Percentiles rank a stretch among this genome's conserved stretches.
These are phyloP conservation scores for Dascillus cervinus DNA, from an alignment of 2,888 invertebrate genomes.

Conservation along the genomic window DNA sequence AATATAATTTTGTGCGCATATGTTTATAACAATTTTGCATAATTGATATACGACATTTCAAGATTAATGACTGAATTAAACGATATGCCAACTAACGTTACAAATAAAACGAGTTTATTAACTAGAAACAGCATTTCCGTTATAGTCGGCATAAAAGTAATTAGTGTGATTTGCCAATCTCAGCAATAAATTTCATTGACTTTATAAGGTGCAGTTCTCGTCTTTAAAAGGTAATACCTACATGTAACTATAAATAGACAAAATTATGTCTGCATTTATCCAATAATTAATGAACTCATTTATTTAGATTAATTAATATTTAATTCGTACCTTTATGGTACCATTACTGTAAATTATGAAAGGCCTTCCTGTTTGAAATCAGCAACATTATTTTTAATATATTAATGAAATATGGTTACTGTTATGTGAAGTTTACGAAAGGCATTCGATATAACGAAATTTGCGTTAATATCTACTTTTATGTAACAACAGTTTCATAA, in stretches of 20 bases:
- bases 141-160: conserved; percentile 26
- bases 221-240: conserved; percentile 21
- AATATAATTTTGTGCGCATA: conserved; percentile 17
- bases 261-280: conserved; percentile 8
- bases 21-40: conserved; percentile 22
- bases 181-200: conserved; percentile 31
- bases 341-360: no score
- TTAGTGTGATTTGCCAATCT: conserved; percentile 34
- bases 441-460: no score
- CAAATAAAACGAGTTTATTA: conserved; percentile 7
- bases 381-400: no score
- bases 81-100: conserved; percentile 10
- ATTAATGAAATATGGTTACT: no score
- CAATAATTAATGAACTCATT: conserved; percentile 14
- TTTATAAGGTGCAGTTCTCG: conserved; percentile 24
- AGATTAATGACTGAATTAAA: conserved; percentile 26
- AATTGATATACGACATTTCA: conserved; percentile 28
- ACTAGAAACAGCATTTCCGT: conserved; percentile 14
- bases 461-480: no score
- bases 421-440: no score
- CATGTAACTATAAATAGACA: conserved; percentile 4
- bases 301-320: conserved; percentile 7
- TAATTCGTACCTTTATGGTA: not conserved
- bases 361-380: no score
- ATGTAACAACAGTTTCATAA: no score